Evolutionary conservation across 2,113 vertebrate genomes (phyloP), one percentile per base, ranked within the genome.

Genomic region (Strix uralensis): DNA sequence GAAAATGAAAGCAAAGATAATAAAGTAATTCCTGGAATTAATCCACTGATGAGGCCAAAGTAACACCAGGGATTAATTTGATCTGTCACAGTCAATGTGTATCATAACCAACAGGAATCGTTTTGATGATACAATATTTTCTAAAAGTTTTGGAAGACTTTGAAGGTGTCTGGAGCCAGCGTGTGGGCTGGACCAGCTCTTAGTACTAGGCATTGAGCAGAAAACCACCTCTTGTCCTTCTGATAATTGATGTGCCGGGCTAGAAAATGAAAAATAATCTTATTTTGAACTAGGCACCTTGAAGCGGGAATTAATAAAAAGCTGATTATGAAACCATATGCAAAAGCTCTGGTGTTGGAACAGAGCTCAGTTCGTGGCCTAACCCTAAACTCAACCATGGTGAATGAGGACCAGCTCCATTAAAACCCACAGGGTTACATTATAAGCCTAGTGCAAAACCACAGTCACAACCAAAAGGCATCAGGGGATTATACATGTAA

Each of bases 1-100:
- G 74, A 95, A 95, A 93, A 92, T 70, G 87, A 92, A 90, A 94
- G 74, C 62, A 87, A 62, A 80, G 73, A 15, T 77, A 77, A 38
- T 25, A 81, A 87, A 93, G 69, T 54, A 57, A 81, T 84, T 90
- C 57, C 0, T 2, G 78, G 40, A 92, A 85, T 44, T 70, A 72
- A 77, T 47, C 63, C 29, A 79, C 78, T 80, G 62, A 20, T 3
- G 11, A 22, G 65, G 20, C 49, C 78, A 65, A 87, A 92, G 55
- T 67, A 65, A 65, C 42, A 38, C 34, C 8, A 6, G 36, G 44
- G 40, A 65, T 84, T 83, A 54, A 47, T 92, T 38, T 90, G 47
- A 70, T 58, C 75, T 86, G 27, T 59, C 21, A 22, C 47, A 46
- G 52, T 18, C 10, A 15, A 47, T 46, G 46, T 57, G 26, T 54